Evolutionary conservation across 30 jellyfish, hydroid and myxozoan species (phyloP).

Genomic region (Chrysaora quinquecirrha): DNA sequence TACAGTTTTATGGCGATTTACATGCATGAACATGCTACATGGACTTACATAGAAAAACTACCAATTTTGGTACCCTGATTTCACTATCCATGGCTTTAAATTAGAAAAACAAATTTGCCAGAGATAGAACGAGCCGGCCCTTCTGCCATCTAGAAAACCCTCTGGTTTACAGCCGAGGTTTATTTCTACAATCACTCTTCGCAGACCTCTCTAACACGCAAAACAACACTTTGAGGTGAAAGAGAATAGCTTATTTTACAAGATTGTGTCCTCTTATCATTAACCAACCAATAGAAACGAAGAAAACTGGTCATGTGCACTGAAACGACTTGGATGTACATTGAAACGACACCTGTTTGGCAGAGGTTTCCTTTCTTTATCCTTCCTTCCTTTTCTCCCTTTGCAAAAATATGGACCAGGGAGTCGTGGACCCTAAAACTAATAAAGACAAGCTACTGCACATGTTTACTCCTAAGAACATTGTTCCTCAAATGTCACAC

Average conservation of each 20-base stretch:
- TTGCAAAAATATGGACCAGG: neutral
- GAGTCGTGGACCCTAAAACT: neutral
- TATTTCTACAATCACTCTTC: conserved; percentile 13
- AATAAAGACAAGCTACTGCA: too few species aligned
- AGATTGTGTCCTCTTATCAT: neutral
- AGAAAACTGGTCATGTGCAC: neutral
- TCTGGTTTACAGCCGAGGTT: conserved; percentile 16
- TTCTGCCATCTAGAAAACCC: conserved; percentile 32
- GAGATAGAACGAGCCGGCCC: conserved; percentile 1
- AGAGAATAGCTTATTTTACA: neutral
- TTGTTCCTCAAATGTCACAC: too few species aligned
- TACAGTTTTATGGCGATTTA: neutral
- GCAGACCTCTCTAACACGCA: conserved; percentile 14
- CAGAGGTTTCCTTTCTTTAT: neutral
- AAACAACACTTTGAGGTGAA: conserved; percentile 2
- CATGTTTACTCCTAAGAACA: too few species aligned
- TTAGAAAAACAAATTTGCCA: conserved; percentile 13
- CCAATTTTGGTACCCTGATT: too few species aligned
- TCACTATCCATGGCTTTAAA: too few species aligned
- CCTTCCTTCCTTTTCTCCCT: too few species aligned
- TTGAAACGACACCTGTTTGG: neutral
- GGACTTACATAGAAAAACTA: too few species aligned
- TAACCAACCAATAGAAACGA: neutral
- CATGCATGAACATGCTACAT: too few species aligned
- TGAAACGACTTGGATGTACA: neutral